phyloP scores from a whole-genome alignment of 1,140 invertebrate species.

The Delia radicum region DNA sequence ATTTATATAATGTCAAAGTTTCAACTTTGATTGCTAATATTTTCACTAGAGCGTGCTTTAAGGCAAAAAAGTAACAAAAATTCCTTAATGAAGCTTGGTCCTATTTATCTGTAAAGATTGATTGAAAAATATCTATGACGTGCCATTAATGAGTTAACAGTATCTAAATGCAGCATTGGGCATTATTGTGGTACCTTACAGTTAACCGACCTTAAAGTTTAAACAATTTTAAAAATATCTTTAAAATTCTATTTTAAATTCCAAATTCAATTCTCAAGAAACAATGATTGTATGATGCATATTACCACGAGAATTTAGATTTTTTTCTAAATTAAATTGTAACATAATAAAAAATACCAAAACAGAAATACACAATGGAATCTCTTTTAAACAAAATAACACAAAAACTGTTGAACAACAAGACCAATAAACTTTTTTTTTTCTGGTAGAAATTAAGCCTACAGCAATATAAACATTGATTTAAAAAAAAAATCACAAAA shows the following conservation, averaged over 20 bases:
- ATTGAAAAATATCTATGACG: no score
- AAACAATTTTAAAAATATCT: neutral
- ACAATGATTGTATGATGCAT: neutral
- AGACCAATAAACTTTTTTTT: neutral
- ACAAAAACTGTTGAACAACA: neutral
- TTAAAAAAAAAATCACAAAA: neutral
- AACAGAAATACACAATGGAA: neutral
- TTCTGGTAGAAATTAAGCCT: constrained; percentile 3
- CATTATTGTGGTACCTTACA: no score
- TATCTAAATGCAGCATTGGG: no score
- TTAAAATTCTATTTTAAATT: neutral
- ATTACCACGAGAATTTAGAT: neutral
- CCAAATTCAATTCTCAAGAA: neutral
- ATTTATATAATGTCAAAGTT: no score
- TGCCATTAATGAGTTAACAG: no score
- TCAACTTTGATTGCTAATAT: no score
- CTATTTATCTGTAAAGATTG: no score
- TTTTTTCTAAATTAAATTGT: neutral
- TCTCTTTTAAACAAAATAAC: neutral
- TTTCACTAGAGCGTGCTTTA: no score
- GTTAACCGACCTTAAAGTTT: no score
- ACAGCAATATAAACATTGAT: constrained; percentile 13
- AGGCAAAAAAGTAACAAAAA: no score
- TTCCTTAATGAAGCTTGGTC: no score
- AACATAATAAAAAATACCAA: neutral